Conservation (phyloP, 2,113 vertebrate genomes). For the Ptychochromis oligacanthus region DNA sequence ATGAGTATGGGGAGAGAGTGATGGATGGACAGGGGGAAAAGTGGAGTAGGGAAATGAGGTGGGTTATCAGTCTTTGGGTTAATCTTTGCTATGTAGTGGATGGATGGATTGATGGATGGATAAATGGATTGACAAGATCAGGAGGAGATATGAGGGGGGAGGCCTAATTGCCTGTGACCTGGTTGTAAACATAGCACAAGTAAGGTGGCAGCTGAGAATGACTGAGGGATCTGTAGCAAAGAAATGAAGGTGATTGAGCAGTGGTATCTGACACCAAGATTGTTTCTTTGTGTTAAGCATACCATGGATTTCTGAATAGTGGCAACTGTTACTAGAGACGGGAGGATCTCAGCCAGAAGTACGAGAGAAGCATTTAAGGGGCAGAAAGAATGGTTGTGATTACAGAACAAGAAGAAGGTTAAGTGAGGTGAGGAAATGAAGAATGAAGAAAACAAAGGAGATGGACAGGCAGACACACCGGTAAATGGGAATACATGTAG, state of each 20-base stretch:
- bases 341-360: neutral
- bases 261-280: constrained; percentile 48
- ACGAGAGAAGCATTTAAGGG: neutral
- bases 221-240: constrained; percentile 33
- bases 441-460: neutral
- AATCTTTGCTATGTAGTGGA: constrained; percentile 28
- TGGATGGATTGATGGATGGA: constrained; percentile 44
- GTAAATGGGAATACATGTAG: too few species aligned
- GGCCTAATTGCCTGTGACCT: constrained; percentile 64
- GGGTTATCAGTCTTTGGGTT: constrained; percentile 47
- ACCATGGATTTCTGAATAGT: constrained; percentile 33
- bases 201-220: constrained; percentile 23
- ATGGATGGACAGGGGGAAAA: constrained; percentile 17
- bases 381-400: constrained; percentile 6
- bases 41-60: constrained; percentile 26
- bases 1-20: constrained; percentile 16
- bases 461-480: too few species aligned
- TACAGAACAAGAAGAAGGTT: constrained; percentile 17
- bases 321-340: neutral
- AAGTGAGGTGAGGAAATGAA: constrained; percentile 10
- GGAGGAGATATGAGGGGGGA: constrained; percentile 20
- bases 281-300: constrained; percentile 53
- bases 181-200: constrained; percentile 44
- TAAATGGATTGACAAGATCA: constrained; percentile 32
- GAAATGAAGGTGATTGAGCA: constrained; percentile 14